Evolutionary conservation across 2,888 invertebrate species (phyloP), one percentile per base, ranked within the genome.

Genomic region (Pterostichus niger): DNA sequence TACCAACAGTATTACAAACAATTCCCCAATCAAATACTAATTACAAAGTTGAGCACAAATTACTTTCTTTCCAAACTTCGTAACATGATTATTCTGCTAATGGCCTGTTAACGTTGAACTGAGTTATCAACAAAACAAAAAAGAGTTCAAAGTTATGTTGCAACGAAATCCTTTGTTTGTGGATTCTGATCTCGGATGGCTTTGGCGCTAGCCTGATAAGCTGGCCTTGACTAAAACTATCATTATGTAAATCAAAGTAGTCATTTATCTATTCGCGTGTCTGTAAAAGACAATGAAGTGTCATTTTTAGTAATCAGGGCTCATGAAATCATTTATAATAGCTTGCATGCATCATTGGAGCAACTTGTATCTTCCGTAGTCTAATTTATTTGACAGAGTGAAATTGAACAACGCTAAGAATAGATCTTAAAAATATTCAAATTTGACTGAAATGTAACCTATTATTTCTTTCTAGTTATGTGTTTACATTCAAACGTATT

Each of bases 201-300:
- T 40, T 71, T 17, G 68, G 68, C 68, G 68, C 68, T 71, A 71
- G 13, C 17, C 2, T 40, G 10, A 46, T 64, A 11, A 17, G 31
- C 15, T 64, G 40, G 46, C 68, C 44, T 71, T 71, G 68, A 44
- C 68, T 40, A 44, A 71, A 9, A 44, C 68, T 71, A 17, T 71
- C 44, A 71, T 71, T 71, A 71, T 71, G 68, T 71, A 71, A 71
- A 71, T 71, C 44, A 40, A 71, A 71, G 15, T 44, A 40, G 68
- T 71, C 68, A 71, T 71, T 71, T 71, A 71, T 71, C 68, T 71
- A 71, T 71, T 71, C 68, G 68, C 68, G 68, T 71, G 68, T 71
- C 68, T 71, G 68, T 71, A 10, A 13, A 71, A 71, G 40, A 71
- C 68, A 71, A 71, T 44, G 68, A 71, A 44, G 68, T 71, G 68